Conservation (phyloP, 2,797 vertebrate species). For the Triplophysa yarkandensis region DNA sequence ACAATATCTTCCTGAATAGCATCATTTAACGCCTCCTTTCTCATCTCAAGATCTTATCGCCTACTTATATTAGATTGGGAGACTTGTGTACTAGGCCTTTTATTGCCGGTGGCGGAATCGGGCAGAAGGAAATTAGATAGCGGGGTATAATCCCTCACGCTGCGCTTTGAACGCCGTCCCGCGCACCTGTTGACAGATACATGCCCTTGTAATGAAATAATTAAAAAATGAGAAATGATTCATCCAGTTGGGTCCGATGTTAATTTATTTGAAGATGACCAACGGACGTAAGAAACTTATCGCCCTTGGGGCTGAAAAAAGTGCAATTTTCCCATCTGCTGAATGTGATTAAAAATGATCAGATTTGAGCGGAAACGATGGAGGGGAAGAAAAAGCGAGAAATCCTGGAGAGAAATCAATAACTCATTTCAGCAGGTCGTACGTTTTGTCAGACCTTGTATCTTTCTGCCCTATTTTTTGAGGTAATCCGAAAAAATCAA, state of each 20-base stretch:
- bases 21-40: slow-evolving; percentile 67
- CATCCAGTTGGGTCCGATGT: slow-evolving; percentile 33
- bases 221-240: slow-evolving; percentile 53
- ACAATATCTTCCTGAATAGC: slow-evolving; percentile 75
- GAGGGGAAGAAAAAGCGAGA: slow-evolving; percentile 50
- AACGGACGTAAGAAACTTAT: slow-evolving; percentile 16
- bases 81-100: slow-evolving; percentile 42
- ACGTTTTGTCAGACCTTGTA: slow-evolving; percentile 59
- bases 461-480: slow-evolving; percentile 44
- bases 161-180: slow-evolving; percentile 20
- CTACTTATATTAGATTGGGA: slow-evolving; percentile 72
- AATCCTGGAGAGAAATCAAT: slow-evolving; percentile 67
- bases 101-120: slow-evolving; percentile 44
- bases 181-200: slow-evolving; percentile 55
- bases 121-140: slow-evolving; percentile 55
- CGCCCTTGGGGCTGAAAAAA: slow-evolving; percentile 39
- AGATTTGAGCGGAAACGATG: slow-evolving; percentile 54
- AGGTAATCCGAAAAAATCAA: slow-evolving; percentile 49
- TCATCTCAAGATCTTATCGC: slow-evolving; percentile 70
- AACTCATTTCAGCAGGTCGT: slow-evolving; percentile 72
- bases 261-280: slow-evolving; percentile 36
- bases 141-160: slow-evolving; percentile 44
- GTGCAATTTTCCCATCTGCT: slow-evolving; percentile 51
- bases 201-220: slow-evolving; percentile 50
- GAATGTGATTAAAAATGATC: slow-evolving; percentile 59